These are phyloP conservation scores for Petrosia ficiformis DNA, from an alignment of 37 sponge, comb jelly and placozoan species.

Conservation along the genomic window DNA sequence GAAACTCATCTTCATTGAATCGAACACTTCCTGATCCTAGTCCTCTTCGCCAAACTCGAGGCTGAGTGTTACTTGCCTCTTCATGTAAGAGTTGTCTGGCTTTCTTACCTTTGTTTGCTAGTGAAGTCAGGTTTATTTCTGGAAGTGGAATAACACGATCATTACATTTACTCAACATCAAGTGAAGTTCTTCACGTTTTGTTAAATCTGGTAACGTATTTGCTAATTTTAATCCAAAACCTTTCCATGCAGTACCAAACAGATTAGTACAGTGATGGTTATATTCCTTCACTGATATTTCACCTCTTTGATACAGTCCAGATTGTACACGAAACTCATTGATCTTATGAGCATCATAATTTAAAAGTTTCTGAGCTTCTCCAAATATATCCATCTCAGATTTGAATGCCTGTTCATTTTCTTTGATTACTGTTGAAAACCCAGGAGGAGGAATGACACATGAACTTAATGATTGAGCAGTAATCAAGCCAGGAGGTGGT, in stretches of 20 bases:
- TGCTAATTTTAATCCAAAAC: slow-evolving; percentile 8
- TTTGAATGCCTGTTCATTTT: not conserved
- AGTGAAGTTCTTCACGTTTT: not conserved
- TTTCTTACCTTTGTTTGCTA: not conserved
- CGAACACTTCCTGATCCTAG: not conserved
- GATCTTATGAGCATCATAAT: slow-evolving; percentile 19
- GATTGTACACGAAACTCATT: slow-evolving; percentile 34
- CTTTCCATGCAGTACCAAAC: slow-evolving; percentile 13
- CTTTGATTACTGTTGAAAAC: not conserved
- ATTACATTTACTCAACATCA: not conserved
- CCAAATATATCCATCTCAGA: not conserved
- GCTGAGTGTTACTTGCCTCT: not conserved
- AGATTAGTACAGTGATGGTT: slow-evolving; percentile 10
- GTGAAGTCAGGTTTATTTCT: not conserved
- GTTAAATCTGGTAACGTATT: not conserved
- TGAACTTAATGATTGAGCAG: too few species aligned
- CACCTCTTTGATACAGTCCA: slow-evolving; percentile 29
- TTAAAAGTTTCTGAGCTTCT: slow-evolving; percentile 13
- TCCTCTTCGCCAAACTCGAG: too few species aligned
- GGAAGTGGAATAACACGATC: not conserved
- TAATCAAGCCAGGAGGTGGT: not conserved
- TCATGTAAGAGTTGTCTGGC: not conserved
- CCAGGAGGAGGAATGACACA: not conserved
- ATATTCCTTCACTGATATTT: slow-evolving; percentile 29
- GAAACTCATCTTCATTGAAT: slow-evolving; percentile 46